phyloP scores from a whole-genome alignment of 2,888 invertebrate species.

The Caradrina clavipalpis region DNA sequence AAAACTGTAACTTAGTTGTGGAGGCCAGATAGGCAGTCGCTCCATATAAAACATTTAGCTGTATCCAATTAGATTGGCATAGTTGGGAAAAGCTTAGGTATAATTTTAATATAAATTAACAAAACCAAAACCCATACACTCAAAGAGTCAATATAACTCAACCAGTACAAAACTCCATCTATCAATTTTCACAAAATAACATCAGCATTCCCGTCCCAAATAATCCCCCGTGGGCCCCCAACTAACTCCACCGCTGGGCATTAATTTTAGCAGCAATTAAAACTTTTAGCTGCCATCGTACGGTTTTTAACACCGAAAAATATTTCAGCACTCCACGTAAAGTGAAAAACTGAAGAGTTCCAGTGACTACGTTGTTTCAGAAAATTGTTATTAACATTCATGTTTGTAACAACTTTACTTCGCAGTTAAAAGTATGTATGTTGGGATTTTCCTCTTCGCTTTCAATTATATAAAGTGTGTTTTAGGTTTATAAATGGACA shows the following conservation, averaged over 20 bases:
- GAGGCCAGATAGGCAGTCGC: too few relatives aligned
- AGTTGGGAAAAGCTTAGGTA: too few relatives aligned
- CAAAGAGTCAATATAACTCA: too few relatives aligned
- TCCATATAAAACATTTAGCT: too few relatives aligned
- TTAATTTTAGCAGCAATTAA: conserved; percentile 85
- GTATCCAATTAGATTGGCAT: too few relatives aligned
- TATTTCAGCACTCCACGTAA: conserved; percentile 41
- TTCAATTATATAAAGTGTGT: not conserved
- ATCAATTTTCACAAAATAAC: too few relatives aligned
- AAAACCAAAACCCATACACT: too few relatives aligned
- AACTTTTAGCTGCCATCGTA: conserved; percentile 76
- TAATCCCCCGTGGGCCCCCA: not conserved
- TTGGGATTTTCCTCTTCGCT: conserved; percentile 12
- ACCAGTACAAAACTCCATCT: too few relatives aligned
- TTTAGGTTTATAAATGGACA: not conserved
- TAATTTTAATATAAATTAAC: too few relatives aligned
- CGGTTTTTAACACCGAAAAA: conserved; percentile 75
- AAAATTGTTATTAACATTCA: conserved; percentile 21
- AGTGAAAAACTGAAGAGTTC: conserved; percentile 48
- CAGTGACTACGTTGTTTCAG: conserved; percentile 34
- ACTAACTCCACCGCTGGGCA: conserved; percentile 67
- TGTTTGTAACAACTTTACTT: conserved; percentile 17
- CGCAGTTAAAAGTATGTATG: conserved; percentile 23
- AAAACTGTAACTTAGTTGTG: too few relatives aligned
- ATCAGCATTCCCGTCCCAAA: not conserved